Conservation (phyloP, 2,888 invertebrate species). For the Megastigmus dorsalis region DNA sequence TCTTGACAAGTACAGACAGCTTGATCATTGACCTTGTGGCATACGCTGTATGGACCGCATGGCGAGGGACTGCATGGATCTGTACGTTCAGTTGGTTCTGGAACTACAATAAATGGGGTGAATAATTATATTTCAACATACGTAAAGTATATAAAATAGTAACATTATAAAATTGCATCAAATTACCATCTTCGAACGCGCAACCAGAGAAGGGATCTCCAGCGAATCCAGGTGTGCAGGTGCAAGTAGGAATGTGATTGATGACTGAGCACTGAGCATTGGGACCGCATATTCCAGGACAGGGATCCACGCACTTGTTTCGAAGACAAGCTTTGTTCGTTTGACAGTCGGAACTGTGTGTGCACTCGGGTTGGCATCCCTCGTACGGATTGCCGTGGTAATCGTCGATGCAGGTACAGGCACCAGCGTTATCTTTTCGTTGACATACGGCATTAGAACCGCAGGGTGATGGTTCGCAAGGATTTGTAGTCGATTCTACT, state of each 20-base stretch:
- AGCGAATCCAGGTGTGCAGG: constrained; percentile 82
- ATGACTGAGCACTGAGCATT: constrained; percentile 89
- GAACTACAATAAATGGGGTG: constrained; percentile 60
- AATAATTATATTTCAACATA: constrained; percentile 10
- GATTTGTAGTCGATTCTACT: constrained; percentile 79
- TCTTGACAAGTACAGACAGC: constrained; percentile 87
- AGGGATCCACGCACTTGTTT: constrained; percentile 90
- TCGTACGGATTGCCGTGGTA: constrained; percentile 74
- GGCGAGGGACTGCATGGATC: constrained; percentile 86
- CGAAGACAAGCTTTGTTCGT: constrained; percentile 88
- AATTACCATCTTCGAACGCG: constrained; percentile 55
- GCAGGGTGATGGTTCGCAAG: constrained; percentile 91
- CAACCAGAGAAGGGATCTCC: constrained; percentile 85
- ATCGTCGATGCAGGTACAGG: constrained; percentile 71
- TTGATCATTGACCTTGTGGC: constrained; percentile 81
- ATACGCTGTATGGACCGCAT: constrained; percentile 88
- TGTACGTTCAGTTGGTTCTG: constrained; percentile 39
- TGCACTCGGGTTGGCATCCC: constrained; percentile 91
- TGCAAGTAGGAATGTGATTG: constrained; percentile 91
- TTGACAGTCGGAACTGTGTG: constrained; percentile 89
- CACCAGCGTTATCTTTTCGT: constrained; percentile 78
- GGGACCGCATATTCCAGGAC: constrained; percentile 88
- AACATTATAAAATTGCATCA: background rate
- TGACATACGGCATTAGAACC: constrained; percentile 89
- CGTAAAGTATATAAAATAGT: background rate